These are phyloP conservation scores for Diadophis punctatus DNA, from an alignment of 2,113 vertebrate species.

Conservation along the genomic window DNA sequence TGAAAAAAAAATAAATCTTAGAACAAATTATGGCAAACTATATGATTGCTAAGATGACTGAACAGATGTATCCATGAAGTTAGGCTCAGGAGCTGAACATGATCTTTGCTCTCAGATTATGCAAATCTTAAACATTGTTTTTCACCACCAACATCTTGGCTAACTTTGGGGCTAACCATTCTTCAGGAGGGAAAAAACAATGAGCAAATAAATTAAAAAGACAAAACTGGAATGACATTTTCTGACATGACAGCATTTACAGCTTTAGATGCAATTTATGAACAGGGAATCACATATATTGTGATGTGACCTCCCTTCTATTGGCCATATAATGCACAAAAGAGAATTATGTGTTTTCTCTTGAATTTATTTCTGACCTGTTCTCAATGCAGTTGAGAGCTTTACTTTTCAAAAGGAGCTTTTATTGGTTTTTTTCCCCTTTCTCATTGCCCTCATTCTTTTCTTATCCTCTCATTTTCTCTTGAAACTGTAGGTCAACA, in stretches of 20 bases:
- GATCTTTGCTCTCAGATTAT: neutral
- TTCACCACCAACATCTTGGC: neutral
- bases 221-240: neutral
- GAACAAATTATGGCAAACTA: neutral
- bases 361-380: neutral
- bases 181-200: neutral
- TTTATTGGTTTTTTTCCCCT: neutral
- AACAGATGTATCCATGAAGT: neutral
- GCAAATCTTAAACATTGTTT: neutral
- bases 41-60: neutral
- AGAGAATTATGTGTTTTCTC: neutral
- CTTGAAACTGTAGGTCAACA: neutral
- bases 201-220: neutral
- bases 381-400: neutral
- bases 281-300: neutral
- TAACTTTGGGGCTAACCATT: neutral
- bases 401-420: neutral
- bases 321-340: neutral
- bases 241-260: neutral
- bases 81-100: neutral
- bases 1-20: neutral
- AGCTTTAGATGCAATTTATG: neutral
- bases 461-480: neutral
- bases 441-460: neutral
- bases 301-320: neutral